phyloP scores from a whole-genome alignment of 2,888 invertebrate species.

The Bhutanitis thaidina region DNA sequence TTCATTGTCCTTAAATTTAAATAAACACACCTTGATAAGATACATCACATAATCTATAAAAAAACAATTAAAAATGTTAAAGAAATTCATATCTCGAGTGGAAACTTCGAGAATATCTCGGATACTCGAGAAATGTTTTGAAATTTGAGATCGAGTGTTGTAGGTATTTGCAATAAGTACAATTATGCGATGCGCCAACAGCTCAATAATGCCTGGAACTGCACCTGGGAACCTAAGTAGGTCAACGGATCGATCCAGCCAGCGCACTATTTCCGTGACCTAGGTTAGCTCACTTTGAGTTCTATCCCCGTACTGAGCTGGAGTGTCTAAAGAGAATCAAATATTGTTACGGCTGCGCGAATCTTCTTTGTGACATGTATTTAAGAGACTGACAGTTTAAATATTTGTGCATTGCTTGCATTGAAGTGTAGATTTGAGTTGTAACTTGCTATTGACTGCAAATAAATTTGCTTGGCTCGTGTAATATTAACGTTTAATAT shows the following conservation, averaged over 20 bases:
- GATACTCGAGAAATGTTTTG: no score
- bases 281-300: slow-evolving; percentile 13
- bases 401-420: background rate
- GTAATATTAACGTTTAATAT: background rate
- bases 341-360: background rate
- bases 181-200: slow-evolving; percentile 7
- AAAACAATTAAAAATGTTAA: no score
- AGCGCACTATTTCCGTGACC: slow-evolving; percentile 7
- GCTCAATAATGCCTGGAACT: slow-evolving; percentile 7
- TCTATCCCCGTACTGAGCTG: background rate
- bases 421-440: background rate
- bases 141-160: no score
- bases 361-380: background rate
- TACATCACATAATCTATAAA: no score
- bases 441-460: background rate
- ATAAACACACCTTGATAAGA: no score
- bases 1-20: no score
- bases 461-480: background rate
- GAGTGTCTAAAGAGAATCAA: background rate
- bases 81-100: no score
- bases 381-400: background rate
- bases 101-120: no score
- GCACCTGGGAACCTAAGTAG: slow-evolving; percentile 13
- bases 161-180: slow-evolving; percentile 1
- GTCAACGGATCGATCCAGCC: slow-evolving; percentile 16